Percentiles rank a stretch among this genome's conserved stretches.
These are phyloP conservation scores for Hydrolagus colliei DNA, from an alignment of 2,797 vertebrate genomes.

Conservation along the genomic window DNA sequence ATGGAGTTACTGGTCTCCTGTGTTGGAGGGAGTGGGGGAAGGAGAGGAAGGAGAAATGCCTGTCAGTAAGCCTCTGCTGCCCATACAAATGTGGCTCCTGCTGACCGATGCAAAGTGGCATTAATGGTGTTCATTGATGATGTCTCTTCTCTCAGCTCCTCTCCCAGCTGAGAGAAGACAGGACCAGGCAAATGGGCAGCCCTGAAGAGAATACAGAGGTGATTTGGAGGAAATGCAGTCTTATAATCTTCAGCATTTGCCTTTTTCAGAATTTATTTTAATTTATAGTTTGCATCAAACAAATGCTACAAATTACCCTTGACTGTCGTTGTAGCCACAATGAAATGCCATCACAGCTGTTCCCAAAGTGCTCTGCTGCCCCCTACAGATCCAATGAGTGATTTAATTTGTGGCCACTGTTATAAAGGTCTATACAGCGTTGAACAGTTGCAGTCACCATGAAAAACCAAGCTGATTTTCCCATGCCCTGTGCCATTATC, in stretches of 20 bases:
- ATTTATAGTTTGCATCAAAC: neutral
- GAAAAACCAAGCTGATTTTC: neutral
- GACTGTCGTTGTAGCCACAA: neutral
- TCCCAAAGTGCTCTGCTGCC: constrained; percentile 9
- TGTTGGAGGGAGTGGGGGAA: neutral
- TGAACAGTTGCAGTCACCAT: neutral
- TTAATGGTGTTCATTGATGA: too few species aligned
- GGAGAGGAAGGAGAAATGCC: neutral
- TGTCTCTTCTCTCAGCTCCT: too few species aligned
- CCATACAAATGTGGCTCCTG: neutral
- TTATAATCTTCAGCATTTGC: neutral
- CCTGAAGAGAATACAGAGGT: neutral
- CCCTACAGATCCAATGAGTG: neutral
- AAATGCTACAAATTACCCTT: neutral
- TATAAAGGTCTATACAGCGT: neutral
- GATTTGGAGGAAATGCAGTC: neutral
- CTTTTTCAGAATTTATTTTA: neutral
- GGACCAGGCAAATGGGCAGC: too few species aligned
- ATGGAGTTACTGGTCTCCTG: neutral
- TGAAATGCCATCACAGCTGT: neutral
- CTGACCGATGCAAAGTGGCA: too few species aligned
- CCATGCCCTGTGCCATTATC: neutral
- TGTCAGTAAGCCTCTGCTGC: neutral
- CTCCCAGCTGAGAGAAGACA: too few species aligned
- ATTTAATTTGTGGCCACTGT: too few species aligned